Percentiles rank a stretch among this genome's conserved stretches.
phyloP scores from a whole-genome alignment of 2,797 vertebrate genomes.

The Sebastes glaucus region DNA sequence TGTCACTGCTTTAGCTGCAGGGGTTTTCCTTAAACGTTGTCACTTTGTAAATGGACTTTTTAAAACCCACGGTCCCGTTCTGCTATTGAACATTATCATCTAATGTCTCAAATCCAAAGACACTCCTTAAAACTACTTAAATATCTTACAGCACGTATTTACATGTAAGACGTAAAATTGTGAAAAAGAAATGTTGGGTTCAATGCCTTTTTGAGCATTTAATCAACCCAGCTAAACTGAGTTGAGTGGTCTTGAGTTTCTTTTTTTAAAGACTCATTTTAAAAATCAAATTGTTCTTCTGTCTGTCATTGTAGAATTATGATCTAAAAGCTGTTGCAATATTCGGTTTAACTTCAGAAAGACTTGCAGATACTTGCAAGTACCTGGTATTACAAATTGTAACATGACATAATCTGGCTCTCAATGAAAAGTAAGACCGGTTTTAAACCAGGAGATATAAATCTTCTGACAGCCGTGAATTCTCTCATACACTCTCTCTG shows the following conservation, averaged over 20 bases:
- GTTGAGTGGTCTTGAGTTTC: neutral
- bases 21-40: neutral
- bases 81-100: neutral
- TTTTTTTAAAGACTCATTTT: neutral
- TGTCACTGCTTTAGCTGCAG: neutral
- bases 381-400: neutral
- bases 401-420: constrained; percentile 8
- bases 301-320: neutral
- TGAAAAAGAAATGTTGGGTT: neutral
- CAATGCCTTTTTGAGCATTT: neutral
- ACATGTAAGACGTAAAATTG: neutral
- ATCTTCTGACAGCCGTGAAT: constrained; percentile 3
- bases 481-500: constrained; percentile 18
- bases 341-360: neutral
- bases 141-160: neutral
- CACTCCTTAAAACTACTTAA: neutral
- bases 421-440: neutral
- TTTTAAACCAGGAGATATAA: constrained; percentile 17
- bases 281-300: neutral
- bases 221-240: neutral
- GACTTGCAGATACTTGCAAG: constrained; percentile 22
- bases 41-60: neutral
- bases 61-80: neutral
- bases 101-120: neutral
- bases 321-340: neutral